Conservation (phyloP, 2,797 vertebrate genomes). For the Pipistrellus nathusii region DNA sequence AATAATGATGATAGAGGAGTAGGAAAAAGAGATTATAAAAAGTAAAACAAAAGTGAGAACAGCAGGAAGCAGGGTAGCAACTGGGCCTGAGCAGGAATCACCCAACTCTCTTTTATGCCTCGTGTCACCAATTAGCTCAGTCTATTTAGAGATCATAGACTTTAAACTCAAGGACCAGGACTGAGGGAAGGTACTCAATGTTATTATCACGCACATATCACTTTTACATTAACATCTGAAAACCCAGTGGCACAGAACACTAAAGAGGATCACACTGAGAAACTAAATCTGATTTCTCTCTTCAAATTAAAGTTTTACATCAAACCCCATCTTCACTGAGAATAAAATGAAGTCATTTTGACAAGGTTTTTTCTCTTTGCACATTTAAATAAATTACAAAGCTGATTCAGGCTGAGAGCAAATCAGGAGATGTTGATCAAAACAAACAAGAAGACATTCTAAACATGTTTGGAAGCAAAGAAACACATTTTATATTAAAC, state of each 20-base stretch:
- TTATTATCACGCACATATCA: not conserved
- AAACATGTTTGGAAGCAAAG: constrained; percentile 8
- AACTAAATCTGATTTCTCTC: constrained; percentile 42
- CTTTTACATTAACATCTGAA: constrained; percentile 53
- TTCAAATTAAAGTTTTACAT: constrained; percentile 73
- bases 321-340: constrained; percentile 57
- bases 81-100: not conserved
- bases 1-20: not conserved
- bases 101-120: not conserved
- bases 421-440: constrained; percentile 52
- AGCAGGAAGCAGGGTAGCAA: not conserved
- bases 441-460: constrained; percentile 63
- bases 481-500: constrained; percentile 7
- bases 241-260: constrained; percentile 31
- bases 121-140: not conserved
- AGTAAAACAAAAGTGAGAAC: not conserved
- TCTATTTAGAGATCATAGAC: not conserved
- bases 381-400: constrained; percentile 65
- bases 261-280: constrained; percentile 66
- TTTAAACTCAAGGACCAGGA: constrained; percentile 13
- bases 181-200: not conserved
- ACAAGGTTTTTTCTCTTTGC: constrained; percentile 53
- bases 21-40: not conserved
- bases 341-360: constrained; percentile 56
- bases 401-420: constrained; percentile 27